Base-by-base conservation (phyloP, 2,888 invertebrate genomes). In the Belgica antarctica region DNA sequence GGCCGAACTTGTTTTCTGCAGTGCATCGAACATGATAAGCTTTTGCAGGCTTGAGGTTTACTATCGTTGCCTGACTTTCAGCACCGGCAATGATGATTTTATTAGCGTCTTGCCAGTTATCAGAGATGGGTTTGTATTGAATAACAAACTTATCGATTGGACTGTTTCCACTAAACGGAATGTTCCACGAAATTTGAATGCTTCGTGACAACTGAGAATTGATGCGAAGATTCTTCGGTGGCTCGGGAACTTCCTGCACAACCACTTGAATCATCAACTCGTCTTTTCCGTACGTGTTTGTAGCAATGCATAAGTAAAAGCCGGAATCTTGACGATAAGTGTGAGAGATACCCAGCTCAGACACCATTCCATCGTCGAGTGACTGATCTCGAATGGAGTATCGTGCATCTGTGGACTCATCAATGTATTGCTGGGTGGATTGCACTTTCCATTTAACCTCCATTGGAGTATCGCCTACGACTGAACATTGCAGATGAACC, bases 201-300 rank as follows among this genome's bases (percentile, higher is more conserved):
- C 89, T 87, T 71, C 92, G 84, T 71, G 94, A 92, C 75, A 90
- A 89, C 76, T 91, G 91, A 73, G 93, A 92, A 75, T 89, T 87
- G 65, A 94, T 89, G 74, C 90, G 85, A 73, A 94, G 87, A 77
- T 92, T 92, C 77, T 89, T 88, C 2, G 95, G 94, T 78, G 91
- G 88, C 79, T 95, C 95, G 1, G 95, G 94, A 47, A 90, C 89
- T 83, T 95, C 89, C 83, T 95, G 92, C 27, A 96, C 92, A 66
- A 94, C 89, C 72, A 96, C 84, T 77, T 94, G 91, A 78, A 94
- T 91, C 68, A 90, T 88, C 87, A 94, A 91, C 79, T 92, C 90
- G 76, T 94, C 95, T 81, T 90, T 89, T 7, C 96, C 96, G 77
- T 92, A 96, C 63, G 89, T 85, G 80, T 96, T 96, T 74, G 89